These are phyloP conservation scores for Ectropis crepuscularia DNA, from an alignment of 2,888 invertebrate genomes.

Conservation along the genomic window DNA sequence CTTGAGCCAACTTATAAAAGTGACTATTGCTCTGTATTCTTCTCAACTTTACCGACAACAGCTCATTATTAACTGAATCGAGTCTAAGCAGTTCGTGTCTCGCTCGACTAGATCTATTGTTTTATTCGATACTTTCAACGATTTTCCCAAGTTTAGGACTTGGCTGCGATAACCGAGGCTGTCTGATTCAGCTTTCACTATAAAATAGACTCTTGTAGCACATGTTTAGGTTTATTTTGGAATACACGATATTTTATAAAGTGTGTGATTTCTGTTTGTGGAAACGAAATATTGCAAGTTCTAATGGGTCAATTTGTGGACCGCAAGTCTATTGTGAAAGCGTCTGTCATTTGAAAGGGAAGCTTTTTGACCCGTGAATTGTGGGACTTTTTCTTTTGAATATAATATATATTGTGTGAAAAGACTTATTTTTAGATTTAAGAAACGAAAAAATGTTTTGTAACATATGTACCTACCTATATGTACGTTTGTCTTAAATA, in stretches of 20 bases:
- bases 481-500: too few relatives aligned
- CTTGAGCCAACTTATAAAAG: constrained; percentile 7
- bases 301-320: constrained; percentile 18
- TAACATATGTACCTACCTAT: too few relatives aligned
- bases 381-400: constrained; percentile 9
- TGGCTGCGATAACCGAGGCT: constrained; percentile 2
- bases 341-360: constrained; percentile 4
- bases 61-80: constrained; percentile 18
- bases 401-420: neutral
- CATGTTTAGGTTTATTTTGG: constrained; percentile 9
- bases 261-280: neutral
- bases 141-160: constrained; percentile 4
- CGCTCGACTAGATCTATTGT: constrained; percentile 11
- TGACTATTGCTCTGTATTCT: constrained; percentile 9
- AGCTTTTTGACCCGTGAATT: constrained; percentile 4
- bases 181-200: neutral
- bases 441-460: neutral
- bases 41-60: constrained; percentile 12
- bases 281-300: constrained; percentile 10
- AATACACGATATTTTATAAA: neutral
- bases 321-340: constrained; percentile 12
- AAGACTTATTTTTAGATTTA: neutral
- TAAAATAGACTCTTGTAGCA: neutral
- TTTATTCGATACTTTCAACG: constrained; percentile 9
- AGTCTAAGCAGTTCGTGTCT: constrained; percentile 11